Evolutionary conservation across 2,888 invertebrate species (phyloP).

Genomic region (Drosophila yooni): DNA sequence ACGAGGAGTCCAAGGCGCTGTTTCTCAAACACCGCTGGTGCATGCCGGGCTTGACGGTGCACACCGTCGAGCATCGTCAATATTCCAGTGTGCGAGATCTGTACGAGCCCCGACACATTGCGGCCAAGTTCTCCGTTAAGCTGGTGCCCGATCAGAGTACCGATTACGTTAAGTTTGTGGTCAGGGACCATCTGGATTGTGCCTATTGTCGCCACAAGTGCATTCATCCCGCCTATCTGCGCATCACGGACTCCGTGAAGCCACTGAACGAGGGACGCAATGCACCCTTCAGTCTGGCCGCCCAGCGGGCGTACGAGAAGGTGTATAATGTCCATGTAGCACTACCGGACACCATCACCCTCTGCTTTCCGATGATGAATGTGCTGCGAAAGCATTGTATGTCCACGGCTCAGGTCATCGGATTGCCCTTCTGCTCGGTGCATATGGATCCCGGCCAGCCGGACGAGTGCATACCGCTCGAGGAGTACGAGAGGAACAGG

Average conservation of each 20-base stretch:
- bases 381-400: constrained; percentile 41
- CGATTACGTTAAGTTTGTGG: constrained; percentile 2
- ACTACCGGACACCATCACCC: constrained; percentile 39
- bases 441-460: constrained; percentile 20
- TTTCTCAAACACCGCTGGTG: constrained; percentile 54
- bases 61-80: constrained; percentile 12
- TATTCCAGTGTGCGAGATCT: constrained; percentile 11
- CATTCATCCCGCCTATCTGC: constrained; percentile 16
- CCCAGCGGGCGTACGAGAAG: constrained; percentile 24
- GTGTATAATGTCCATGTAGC: constrained; percentile 16
- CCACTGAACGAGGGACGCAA: constrained; percentile 25
- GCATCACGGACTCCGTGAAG: constrained; percentile 29
- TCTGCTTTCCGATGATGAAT: constrained; percentile 38
- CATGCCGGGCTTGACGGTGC: constrained; percentile 39
- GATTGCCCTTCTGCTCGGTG: constrained; percentile 46
- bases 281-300: constrained; percentile 14
- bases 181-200: constrained; percentile 30
- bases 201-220: constrained; percentile 35
- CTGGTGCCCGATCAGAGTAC: constrained; percentile 50
- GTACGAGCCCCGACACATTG: not conserved
- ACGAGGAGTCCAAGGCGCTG: constrained; percentile 33
- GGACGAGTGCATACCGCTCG: constrained; percentile 30
- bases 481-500: constrained; percentile 26
- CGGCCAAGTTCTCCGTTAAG: constrained; percentile 46
- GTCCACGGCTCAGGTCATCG: constrained; percentile 25